A percentile compares a stretch with the other conserved stretches of the same genome.
Evolutionary conservation across 2,888 invertebrate species (phyloP).

Genomic region (Holacanthella duospinosa): DNA sequence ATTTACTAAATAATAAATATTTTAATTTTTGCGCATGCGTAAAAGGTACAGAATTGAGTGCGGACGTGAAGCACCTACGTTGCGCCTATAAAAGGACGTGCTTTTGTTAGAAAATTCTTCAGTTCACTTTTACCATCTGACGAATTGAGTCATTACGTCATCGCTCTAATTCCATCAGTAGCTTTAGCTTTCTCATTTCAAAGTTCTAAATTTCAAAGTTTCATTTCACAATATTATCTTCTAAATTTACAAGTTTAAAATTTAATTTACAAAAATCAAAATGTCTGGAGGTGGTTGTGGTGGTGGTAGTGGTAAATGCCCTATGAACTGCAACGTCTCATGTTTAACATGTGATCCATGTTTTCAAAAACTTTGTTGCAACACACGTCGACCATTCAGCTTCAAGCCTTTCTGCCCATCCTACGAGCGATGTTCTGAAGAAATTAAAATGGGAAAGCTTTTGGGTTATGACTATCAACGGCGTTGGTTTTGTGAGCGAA

Average conservation of each 20-base stretch:
- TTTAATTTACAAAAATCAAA: too few relatives aligned
- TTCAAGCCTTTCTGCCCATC: constrained; percentile 18
- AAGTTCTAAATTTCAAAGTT: background rate
- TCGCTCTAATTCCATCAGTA: background rate
- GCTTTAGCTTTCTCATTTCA: background rate
- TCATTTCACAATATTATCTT: background rate
- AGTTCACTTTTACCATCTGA: background rate
- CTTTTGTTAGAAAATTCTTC: background rate
- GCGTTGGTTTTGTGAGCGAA: constrained; percentile 37
- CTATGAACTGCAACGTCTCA: constrained; percentile 1
- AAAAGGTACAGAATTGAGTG: too few relatives aligned
- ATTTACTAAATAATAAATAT: too few relatives aligned
- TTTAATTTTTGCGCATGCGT: too few relatives aligned
- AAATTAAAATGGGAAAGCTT: constrained; percentile 34
- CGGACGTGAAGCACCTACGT: too few relatives aligned
- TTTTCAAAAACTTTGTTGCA: constrained; percentile 33
- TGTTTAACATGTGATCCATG: constrained; percentile 25
- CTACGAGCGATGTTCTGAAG: constrained; percentile 25
- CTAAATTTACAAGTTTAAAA: background rate
- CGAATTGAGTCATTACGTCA: background rate
- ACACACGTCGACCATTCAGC: constrained; percentile 23
- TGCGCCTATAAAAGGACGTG: background rate
- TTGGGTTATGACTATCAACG: constrained; percentile 36
- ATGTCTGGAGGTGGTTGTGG: background rate
- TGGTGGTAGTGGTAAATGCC: background rate